Evolutionary conservation across 2,113 vertebrate species (phyloP), one percentile per base, ranked within the genome.

Genomic region (Scalopus aquaticus): DNA sequence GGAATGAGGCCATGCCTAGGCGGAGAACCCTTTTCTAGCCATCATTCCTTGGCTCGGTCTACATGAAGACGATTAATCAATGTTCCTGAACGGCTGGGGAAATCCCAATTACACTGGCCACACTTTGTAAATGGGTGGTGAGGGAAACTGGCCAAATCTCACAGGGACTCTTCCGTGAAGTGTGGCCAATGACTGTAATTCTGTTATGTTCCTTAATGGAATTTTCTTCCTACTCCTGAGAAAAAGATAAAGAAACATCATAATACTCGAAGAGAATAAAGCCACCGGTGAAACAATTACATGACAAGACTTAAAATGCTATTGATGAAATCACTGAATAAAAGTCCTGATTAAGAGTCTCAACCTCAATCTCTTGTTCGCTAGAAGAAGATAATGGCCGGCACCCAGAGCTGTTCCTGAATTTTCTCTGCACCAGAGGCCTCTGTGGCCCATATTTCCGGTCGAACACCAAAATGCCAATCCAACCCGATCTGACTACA

Each of bases 201-300:
- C 46, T 74, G 6, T 70, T n/a, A 19, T 91, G 28, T 20, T 5
- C 28, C 93, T 88, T 73, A 76, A 94, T 54, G 58, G 88, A 77
- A 81, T 64, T 85, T 67, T 77, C 81, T 83, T 77, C 49, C 30
- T 82, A 37, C 58, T 82, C 49, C n/a, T 64, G 28, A 94, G 82
- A 83, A 86, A 91, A 85, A 67, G 20, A 92, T 88, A 82, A 84
- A 94, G 83, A 74, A 92, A 93, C 84, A 74, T 7, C 76, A 72
- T 35, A 67, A 78, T 42, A 64, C 28, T 26, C 32, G 60, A 69
- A 20, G 46, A 84, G 54, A 84, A 88, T 73, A 81, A 73, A 95
- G 32, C 70, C 65, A 88, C 72, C 60, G 39, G 20, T 69, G 37
- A 94, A 73, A 74, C 10, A 90, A 42, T 42, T 51, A 37, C 16